These are phyloP conservation scores for Dolichotis patagonum DNA, from an alignment of 2,113 vertebrate genomes.

Conservation along the genomic window DNA sequence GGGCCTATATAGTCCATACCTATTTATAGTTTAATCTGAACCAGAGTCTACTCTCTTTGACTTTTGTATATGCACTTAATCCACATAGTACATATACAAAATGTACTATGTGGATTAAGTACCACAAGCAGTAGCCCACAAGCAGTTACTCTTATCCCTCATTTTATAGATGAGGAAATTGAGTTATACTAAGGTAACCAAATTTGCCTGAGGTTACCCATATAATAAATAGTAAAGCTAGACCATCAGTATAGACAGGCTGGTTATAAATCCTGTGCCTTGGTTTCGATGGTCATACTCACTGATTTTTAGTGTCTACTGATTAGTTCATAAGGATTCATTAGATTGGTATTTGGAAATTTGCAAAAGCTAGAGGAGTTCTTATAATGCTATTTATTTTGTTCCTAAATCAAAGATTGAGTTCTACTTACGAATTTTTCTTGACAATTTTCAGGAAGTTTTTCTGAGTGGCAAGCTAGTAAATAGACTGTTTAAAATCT, in stretches of 20 bases:
- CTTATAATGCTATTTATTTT: neutral
- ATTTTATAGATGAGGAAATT: neutral
- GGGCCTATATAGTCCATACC: neutral
- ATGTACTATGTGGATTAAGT: too few relatives aligned
- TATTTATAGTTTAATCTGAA: neutral
- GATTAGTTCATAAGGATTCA: neutral
- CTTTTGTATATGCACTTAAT: neutral
- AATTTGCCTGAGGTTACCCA: neutral
- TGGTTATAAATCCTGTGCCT: neutral
- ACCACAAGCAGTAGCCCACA: neutral
- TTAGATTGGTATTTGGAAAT: neutral
- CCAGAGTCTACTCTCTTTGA: neutral
- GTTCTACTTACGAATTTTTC: neutral
- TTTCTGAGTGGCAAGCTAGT: neutral
- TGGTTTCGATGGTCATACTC: neutral
- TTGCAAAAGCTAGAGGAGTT: neutral
- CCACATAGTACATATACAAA: too few relatives aligned
- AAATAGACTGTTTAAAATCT: neutral
- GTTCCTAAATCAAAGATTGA: neutral
- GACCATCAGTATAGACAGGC: neutral
- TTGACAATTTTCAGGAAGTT: neutral
- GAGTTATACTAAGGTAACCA: neutral
- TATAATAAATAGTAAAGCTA: neutral
- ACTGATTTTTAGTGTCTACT: neutral
- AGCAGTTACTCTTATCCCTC: neutral